Conservation (phyloP, 1,140 invertebrate species). For the Hylyphantes graminicola region DNA sequence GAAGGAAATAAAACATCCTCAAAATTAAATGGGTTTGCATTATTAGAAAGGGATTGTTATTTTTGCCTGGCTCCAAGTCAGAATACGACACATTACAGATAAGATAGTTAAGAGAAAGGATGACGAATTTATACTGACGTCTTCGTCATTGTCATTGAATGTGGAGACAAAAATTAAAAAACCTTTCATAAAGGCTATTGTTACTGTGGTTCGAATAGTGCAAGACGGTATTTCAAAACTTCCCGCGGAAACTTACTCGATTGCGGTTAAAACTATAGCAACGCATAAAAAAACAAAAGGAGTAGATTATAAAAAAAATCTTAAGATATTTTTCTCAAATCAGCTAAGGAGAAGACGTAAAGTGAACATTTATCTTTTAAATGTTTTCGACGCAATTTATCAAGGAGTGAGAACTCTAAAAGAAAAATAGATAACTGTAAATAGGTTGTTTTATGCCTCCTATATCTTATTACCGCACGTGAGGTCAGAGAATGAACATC, state of each 20-base stretch:
- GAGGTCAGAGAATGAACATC: constrained; percentile 26
- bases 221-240: no score
- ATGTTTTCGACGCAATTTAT: constrained; percentile 27
- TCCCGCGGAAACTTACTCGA: no score
- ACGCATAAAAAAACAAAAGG: not conserved
- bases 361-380: constrained; percentile 42
- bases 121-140: no score
- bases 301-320: not conserved
- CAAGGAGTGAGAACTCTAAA: constrained; percentile 9
- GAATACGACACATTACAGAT: no score
- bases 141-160: not conserved
- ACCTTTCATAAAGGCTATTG: no score
- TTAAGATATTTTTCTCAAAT: not conserved
- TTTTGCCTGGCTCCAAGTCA: no score
- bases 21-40: not conserved
- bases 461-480: constrained; percentile 41
- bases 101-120: no score
- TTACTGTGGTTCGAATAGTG: no score
- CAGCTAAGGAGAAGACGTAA: constrained; percentile 1
- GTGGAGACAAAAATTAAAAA: no score
- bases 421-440: constrained; percentile 40
- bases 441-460: constrained; percentile 40
- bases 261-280: no score
- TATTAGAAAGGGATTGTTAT: not conserved
- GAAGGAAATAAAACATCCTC: not conserved